Evolutionary conservation across 1,140 invertebrate genomes (phyloP), one percentile per base, ranked within the genome.

Genomic region (Hypsibius dujardini): DNA sequence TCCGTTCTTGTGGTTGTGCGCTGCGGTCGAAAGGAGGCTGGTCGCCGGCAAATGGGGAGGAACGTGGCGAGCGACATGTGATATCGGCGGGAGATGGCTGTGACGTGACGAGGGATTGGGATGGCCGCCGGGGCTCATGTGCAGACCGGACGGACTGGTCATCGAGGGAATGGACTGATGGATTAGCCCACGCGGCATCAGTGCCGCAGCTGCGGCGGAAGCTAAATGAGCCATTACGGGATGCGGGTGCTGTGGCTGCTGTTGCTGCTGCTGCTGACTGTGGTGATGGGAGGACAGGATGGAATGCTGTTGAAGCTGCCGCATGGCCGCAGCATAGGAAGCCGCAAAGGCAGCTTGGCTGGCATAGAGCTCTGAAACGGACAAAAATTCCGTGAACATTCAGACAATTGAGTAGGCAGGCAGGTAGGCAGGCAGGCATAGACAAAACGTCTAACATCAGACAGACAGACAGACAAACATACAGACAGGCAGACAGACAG

Each of bases 51-150:
- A n/a, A n/a, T n/a, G n/a, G n/a, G n/a, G n/a, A n/a, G n/a, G n/a
- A n/a, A n/a, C n/a, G n/a, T n/a, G n/a, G 73, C 70, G 47, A 71
- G 70, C 59, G 70, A 28, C 1, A 28, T 71, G 71, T 15, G 59
- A 69, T 14, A 67, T 67, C 3, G 62, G 62, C 12, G 62, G 62
- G 42, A 67, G 62, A 7, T 67, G 62, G 62, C 42, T 7, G 7
- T 7, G 50, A 56, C 7, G 3, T 42, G 62, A 3, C 62, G 42
- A 14, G 3, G 50, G 50, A 7, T 7, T 7, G 7, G 50, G 7
- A 56, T 56, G n/a, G n/a, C 62, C 12, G 7, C 42, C 12, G 7
- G 7, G 62, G 62, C 62, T 7, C 12, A 12, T 7, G 62, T 12
- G 3, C 62, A 67, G 62, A 67, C 7, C 50, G 50, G 50, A 7